A percentile compares a stretch with the other conserved stretches of the same genome.
These are phyloP conservation scores for Archivesica marissinica DNA, from an alignment of 1,140 invertebrate genomes.

Conservation along the genomic window DNA sequence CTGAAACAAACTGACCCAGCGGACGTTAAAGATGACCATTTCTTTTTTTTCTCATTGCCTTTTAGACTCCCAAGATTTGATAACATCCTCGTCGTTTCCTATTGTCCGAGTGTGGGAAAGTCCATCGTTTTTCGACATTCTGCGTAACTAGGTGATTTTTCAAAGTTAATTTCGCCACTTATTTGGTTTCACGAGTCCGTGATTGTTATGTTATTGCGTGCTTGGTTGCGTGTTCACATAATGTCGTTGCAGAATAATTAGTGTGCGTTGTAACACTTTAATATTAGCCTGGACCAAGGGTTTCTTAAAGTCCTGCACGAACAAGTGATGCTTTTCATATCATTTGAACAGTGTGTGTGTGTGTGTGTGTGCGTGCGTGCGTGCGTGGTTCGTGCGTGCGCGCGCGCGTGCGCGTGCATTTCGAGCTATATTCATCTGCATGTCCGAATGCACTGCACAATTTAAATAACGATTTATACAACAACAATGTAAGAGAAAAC, in stretches of 20 bases:
- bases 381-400: too few species aligned
- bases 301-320: too few species aligned
- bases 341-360: too few species aligned
- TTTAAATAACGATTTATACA: too few species aligned
- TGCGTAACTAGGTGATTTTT: constrained; percentile 38
- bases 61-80: constrained; percentile 32
- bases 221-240: neutral
- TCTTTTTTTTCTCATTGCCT: neutral
- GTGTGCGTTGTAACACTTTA: too few species aligned
- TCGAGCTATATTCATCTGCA: too few species aligned
- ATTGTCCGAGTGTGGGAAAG: constrained; percentile 50
- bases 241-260: neutral
- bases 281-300: too few species aligned
- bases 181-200: neutral
- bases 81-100: constrained; percentile 5
- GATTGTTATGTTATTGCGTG: constrained; percentile 1
- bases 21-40: neutral
- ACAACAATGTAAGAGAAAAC: too few species aligned
- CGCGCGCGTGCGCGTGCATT: too few species aligned
- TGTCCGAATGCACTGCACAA: too few species aligned
- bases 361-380: too few species aligned
- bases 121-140: constrained; percentile 45
- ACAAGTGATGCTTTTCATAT: too few species aligned
- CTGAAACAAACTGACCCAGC: constrained; percentile 30
- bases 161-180: constrained; percentile 48